A percentile compares a stretch with the other conserved stretches of the same genome.
phyloP scores from a whole-genome alignment of 2,113 vertebrate species.

The Atlantisia rogersi region DNA sequence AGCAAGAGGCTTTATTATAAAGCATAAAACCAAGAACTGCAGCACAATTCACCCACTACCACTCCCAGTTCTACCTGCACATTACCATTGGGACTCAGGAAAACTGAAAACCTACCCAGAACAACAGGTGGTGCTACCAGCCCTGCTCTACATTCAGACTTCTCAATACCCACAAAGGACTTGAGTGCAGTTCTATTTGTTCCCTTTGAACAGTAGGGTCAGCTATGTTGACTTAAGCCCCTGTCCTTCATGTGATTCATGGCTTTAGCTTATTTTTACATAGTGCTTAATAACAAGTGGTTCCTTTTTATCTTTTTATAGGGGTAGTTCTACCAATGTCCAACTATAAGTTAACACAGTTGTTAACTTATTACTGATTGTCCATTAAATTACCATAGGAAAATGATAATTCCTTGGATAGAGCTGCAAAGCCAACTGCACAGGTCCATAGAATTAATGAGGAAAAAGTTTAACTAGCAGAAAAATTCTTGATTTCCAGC shows the following conservation, averaged over 20 bases:
- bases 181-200: background rate
- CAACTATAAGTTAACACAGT: background rate
- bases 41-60: rapidly evolving
- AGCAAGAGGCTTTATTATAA: background rate
- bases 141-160: background rate
- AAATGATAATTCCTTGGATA: background rate
- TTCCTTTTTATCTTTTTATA: background rate
- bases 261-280: background rate
- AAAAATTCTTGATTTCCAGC: background rate
- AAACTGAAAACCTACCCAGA: background rate
- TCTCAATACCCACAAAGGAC: background rate
- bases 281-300: background rate
- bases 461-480: background rate
- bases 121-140: background rate
- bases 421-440: background rate
- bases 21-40: background rate
- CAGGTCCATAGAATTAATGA: background rate
- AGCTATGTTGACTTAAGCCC: background rate
- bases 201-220: no score
- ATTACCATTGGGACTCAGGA: background rate
- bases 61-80: background rate
- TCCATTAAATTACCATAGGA: background rate
- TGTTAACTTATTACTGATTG: background rate
- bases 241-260: background rate
- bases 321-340: background rate